These are phyloP conservation scores for Drosophila neonasuta DNA, from an alignment of 2,888 invertebrate species.

Conservation along the genomic window DNA sequence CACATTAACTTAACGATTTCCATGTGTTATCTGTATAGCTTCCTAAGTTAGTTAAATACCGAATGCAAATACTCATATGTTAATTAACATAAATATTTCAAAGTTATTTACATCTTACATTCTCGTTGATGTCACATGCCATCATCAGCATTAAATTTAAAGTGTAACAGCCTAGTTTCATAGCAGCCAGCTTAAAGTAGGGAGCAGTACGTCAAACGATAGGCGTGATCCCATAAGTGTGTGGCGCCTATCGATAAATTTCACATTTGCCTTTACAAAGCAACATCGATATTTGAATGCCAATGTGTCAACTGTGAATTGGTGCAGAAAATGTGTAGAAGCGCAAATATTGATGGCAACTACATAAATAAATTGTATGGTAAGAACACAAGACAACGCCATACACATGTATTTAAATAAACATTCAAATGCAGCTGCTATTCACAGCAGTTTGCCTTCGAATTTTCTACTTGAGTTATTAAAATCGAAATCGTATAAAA, in stretches of 20 bases:
- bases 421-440: constrained; percentile 6
- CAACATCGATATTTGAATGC: background rate
- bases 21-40: constrained; percentile 9
- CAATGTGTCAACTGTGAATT: constrained; percentile 1
- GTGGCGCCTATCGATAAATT: too few relatives aligned
- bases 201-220: background rate
- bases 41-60: constrained; percentile 1
- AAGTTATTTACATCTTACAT: background rate
- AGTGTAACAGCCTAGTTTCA: background rate
- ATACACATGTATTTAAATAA: constrained; percentile 3
- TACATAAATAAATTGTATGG: background rate
- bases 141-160: background rate
- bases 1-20: constrained; percentile 24
- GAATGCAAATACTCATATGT: background rate
- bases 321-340: background rate
- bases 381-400: background rate
- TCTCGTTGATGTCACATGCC: background rate
- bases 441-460: constrained; percentile 7
- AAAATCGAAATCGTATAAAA: constrained; percentile 40
- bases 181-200: background rate
- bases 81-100: constrained; percentile 1
- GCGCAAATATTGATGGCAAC: background rate
- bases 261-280: background rate
- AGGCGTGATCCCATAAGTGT: background rate
- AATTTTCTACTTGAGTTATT: constrained; percentile 43